phyloP scores from a whole-genome alignment of 2,113 vertebrate genomes.

The Neotragus moschatus region DNA sequence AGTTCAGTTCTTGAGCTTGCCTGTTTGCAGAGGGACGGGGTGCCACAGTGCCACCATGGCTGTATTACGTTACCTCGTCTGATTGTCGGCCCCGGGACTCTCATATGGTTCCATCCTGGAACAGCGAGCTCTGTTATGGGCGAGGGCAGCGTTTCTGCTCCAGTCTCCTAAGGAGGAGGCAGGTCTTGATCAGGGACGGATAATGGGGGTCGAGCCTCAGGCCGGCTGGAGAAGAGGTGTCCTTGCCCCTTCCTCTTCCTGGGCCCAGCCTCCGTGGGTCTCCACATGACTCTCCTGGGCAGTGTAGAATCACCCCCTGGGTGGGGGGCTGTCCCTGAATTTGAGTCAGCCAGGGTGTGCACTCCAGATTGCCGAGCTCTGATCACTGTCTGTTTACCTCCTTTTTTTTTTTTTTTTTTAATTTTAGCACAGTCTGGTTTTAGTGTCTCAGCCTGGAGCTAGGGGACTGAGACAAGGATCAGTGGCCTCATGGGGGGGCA shows the following conservation, averaged over 20 bases:
- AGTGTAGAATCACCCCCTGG: neutral
- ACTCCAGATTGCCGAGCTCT: neutral
- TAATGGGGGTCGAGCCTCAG: neutral
- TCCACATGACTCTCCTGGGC: accelerated
- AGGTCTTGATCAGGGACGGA: neutral
- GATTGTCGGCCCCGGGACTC: neutral
- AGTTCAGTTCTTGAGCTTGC: neutral
- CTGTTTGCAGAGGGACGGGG: neutral
- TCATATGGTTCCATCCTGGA: accelerated
- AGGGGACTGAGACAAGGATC: neutral
- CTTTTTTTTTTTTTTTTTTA: neutral
- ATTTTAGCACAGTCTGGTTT: neutral
- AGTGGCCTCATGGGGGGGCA: no score
- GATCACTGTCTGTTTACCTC: neutral
- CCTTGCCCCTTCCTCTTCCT: neutral
- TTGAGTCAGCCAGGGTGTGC: neutral
- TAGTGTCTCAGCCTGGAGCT: neutral
- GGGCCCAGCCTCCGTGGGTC: neutral
- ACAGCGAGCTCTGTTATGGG: neutral
- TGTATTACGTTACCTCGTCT: neutral
- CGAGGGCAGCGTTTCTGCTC: no score
- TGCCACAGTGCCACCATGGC: accelerated
- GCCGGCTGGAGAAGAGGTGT: accelerated
- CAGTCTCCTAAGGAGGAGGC: neutral
- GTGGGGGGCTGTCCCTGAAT: accelerated